Evolutionary conservation across 2,888 invertebrate species (phyloP).

Genomic region (Stratiomys singularior): DNA sequence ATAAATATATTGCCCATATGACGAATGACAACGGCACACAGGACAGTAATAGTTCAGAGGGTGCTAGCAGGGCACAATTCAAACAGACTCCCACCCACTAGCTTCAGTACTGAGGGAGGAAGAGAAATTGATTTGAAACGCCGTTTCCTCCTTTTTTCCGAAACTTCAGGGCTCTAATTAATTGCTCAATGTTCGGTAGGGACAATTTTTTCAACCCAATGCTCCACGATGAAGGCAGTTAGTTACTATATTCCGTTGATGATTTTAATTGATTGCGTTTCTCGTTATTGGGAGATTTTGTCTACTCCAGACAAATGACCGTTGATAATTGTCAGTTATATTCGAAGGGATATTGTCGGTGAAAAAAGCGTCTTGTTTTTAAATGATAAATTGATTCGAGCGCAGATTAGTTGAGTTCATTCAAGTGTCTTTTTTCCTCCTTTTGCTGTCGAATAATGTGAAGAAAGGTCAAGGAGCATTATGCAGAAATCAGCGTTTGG

Average conservation of each 20-base stretch:
- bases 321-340: background rate
- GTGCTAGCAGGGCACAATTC: no score
- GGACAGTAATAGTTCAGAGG: no score
- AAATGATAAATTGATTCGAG: background rate
- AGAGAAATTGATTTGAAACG: background rate
- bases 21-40: no score
- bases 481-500: no score
- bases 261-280: conserved; percentile 36
- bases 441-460: no score
- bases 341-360: background rate
- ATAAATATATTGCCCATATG: no score
- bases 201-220: background rate
- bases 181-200: conserved; percentile 18
- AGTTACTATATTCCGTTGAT: conserved; percentile 5
- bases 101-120: background rate
- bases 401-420: background rate
- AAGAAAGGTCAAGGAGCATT: no score
- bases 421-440: no score
- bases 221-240: background rate
- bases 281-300: conserved; percentile 14
- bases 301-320: conserved; percentile 4
- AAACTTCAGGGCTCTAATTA: conserved; percentile 19
- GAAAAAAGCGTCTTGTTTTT: background rate
- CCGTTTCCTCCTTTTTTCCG: background rate
- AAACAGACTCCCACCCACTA: no score